These are phyloP conservation scores for Nemotelus nigrinus DNA, from an alignment of 2,888 invertebrate species.

Conservation along the genomic window DNA sequence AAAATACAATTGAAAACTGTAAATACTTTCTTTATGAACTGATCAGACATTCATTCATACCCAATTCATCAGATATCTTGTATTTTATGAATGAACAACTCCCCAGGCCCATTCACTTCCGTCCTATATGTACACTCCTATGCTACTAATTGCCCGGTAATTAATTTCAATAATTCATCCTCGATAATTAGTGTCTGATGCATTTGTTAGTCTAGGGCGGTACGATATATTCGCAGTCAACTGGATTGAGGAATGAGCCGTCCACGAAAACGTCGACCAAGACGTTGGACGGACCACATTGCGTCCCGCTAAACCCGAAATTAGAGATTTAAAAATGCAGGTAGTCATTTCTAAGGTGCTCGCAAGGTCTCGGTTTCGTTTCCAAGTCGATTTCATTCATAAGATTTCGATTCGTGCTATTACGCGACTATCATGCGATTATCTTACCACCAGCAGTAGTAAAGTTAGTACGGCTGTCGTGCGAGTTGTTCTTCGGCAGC, in stretches of 20 bases:
- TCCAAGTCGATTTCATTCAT: conserved; percentile 49
- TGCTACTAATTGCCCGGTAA: conserved; percentile 46
- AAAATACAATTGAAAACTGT: neutral
- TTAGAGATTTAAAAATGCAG: conserved; percentile 46
- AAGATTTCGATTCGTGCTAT: conserved; percentile 47
- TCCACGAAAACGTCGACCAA: too few relatives aligned
- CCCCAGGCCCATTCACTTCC: conserved; percentile 25
- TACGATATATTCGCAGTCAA: conserved; percentile 37
- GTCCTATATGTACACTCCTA: conserved; percentile 20
- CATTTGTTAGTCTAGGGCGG: conserved; percentile 21
- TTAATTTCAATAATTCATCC: conserved; percentile 51
- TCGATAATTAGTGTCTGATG: conserved; percentile 44
- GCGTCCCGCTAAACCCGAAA: conserved; percentile 46
- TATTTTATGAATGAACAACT: conserved; percentile 48
- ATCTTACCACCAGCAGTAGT: conserved; percentile 9
- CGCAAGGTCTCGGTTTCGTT: neutral
- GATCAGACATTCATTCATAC: neutral
- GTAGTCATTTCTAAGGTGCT: conserved; percentile 8
- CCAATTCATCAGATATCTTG: neutral
- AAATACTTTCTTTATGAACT: neutral
- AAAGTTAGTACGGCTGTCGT: conserved; percentile 2
- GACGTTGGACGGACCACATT: conserved; percentile 39
- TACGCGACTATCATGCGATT: neutral
- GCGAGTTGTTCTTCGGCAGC: conserved; percentile 27
- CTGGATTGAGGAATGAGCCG: conserved; percentile 1